These are phyloP conservation scores for Gastrophysa polygoni DNA, from an alignment of 2,888 invertebrate species.

Conservation along the genomic window DNA sequence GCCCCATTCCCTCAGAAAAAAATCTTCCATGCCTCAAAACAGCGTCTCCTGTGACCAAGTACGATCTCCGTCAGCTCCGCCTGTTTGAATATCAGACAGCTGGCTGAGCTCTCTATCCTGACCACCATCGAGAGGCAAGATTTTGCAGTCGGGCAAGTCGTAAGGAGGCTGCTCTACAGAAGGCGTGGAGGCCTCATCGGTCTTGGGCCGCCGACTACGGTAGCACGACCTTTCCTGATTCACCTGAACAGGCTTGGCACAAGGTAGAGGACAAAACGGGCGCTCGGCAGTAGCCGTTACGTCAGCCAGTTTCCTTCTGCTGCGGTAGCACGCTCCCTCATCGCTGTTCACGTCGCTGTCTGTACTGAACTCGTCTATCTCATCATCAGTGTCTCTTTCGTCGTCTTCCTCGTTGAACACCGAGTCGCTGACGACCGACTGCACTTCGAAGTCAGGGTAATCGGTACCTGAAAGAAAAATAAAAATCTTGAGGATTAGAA, in stretches of 20 bases:
- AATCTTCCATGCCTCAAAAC: slow-evolving; percentile 67
- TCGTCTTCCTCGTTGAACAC: slow-evolving; percentile 65
- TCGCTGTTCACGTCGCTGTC: slow-evolving; percentile 72
- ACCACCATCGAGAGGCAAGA: slow-evolving; percentile 43
- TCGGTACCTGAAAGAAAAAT: slow-evolving; percentile 62
- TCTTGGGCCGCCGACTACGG: slow-evolving; percentile 21
- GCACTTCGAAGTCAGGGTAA: slow-evolving; percentile 72
- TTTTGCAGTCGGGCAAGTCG: slow-evolving; percentile 36
- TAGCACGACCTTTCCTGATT: slow-evolving; percentile 46
- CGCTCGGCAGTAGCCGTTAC: slow-evolving; percentile 17
- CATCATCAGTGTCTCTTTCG: slow-evolving; percentile 82
- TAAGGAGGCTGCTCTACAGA: slow-evolving; percentile 17
- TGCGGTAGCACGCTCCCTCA: slow-evolving; percentile 44
- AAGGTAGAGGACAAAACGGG: slow-evolving; percentile 19
- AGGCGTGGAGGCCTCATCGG: slow-evolving; percentile 17
- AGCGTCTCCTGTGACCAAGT: slow-evolving; percentile 81
- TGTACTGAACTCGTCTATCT: slow-evolving; percentile 78
- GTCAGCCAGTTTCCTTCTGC: slow-evolving; percentile 21
- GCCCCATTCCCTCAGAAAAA: no score
- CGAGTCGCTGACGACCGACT: slow-evolving; percentile 77
- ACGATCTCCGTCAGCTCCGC: slow-evolving; percentile 57
- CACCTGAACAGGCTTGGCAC: slow-evolving; percentile 10
- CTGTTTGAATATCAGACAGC: slow-evolving; percentile 52
- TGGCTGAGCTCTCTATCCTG: slow-evolving; percentile 42
- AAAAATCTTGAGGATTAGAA: no score